Base-by-base conservation (phyloP, 2,113 vertebrate species). In the Semnopithecus entellus region DNA sequence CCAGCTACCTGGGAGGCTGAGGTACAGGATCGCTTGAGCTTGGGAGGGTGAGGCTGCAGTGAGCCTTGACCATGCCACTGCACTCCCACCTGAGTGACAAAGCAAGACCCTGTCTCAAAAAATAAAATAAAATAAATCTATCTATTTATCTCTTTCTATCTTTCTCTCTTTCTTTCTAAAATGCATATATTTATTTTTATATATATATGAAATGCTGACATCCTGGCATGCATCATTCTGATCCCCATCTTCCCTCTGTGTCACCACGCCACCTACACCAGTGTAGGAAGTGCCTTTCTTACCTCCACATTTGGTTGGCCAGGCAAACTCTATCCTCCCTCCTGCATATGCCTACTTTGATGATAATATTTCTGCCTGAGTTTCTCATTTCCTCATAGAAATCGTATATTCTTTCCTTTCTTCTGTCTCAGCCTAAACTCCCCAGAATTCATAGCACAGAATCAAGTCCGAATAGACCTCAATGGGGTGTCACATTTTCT, bases 401-500 rank as follows among this genome's bases (percentile, higher is more conserved):
- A 32, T 32, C 9, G 17, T 38, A 3, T 40, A 3, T 70, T 38
- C 48, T 75, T 88, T 40, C n/a, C 40, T 75, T 59, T 88, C 18
- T 79, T 79, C 32, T 83, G 17, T 68, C 75, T 61, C 48, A 70
- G n/a, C 18, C 40, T 35, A 76, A 23, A 83, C 12, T 78, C n/a
- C 66, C 84, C 57, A 86, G 83, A 85, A 55, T 86, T 96, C 59
- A n/a, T 48, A 89, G 85, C 48, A 52, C 5, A 57, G 76, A 57
- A 43, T 91, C 35, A 90, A 91, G 32, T 30, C 59, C 23, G 30
- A 96, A 38, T 40, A 84, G 40, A 97, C 40, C 45, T 83, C 66
- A 57, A 0, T 6, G 23, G 7, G 8, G 30, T 84, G 43, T 72
- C 61, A 75, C 48, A 66, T 89, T 89, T 91, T 72, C 73, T 38